Base-by-base conservation (phyloP, 2,797 vertebrate species). In the Sebastes miniatus region DNA sequence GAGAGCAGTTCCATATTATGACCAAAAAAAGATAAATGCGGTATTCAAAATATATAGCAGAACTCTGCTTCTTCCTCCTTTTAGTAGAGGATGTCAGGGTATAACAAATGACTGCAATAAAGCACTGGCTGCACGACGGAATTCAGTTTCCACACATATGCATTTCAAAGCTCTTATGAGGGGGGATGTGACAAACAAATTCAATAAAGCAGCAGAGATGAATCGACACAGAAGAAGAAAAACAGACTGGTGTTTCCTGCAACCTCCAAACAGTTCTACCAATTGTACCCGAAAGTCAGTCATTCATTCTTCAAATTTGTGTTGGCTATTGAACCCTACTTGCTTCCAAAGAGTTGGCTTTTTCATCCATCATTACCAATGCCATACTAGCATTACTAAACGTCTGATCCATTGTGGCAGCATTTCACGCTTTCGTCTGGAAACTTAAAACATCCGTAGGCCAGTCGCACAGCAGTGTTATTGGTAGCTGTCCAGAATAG, bases 91-190 rank as follows among this genome's bases (percentile, higher is more conserved):
- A n/a, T 86, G 81, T 83, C 80, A 83, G 43, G 3, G 24, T 59
- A 14, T 75, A 83, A 86, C 77, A 81, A 86, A 88, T 73, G 80
- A 70, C 72, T 83, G 80, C 54, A 90, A 87, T 90, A 86, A 83
- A 80, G 39, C 31, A 11, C 56, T 54, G 57, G n/a, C 39, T 80
- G 66, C 54, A n/a, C 77, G 79, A 84, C 74, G 61, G 72, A 70
- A 81, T 70, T 84, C 71, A 77, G 52, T 68, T 57, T 77, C 73
- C 52, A 69, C 66, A 70, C 66, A 80, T 59, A 79, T 80, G 70
- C 68, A 70, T 80, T 78, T 83, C 74, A 70, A 73, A 86, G 77
- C 57, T 65, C 57, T 65, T 67, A 39, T 69, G 61, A 65, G 63
- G n/a, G 22, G 59, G 73, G 34, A 32, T 71, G 56, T 80, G 72